phyloP scores from a whole-genome alignment of 2,888 invertebrate genomes.

The Parnassius apollo region DNA sequence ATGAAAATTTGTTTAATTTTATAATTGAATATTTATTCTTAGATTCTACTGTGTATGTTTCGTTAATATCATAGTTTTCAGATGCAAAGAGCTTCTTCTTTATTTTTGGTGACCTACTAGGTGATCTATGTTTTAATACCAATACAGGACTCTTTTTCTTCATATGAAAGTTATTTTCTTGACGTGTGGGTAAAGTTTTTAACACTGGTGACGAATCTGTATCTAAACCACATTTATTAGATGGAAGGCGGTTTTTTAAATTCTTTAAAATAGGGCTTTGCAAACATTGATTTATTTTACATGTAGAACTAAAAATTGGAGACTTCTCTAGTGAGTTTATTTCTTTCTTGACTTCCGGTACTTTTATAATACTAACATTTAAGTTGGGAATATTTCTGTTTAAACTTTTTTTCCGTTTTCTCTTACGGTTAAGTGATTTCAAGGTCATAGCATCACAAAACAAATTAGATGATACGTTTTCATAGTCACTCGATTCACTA shows the following conservation, averaged over 20 bases:
- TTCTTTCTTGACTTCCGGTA: slow-evolving; percentile 32
- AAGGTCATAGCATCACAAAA: not conserved
- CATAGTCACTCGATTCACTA: slow-evolving; percentile 64
- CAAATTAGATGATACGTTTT: slow-evolving; percentile 38
- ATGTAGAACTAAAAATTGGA: slow-evolving; percentile 37
- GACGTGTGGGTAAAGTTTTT: slow-evolving; percentile 8
- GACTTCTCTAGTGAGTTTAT: slow-evolving; percentile 35
- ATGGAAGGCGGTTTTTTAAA: slow-evolving; percentile 23
- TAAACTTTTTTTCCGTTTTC: slow-evolving; percentile 57
- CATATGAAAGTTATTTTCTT: not conserved
- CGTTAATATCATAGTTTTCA: slow-evolving; percentile 1
- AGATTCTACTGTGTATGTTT: not conserved
- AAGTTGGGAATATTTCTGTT: slow-evolving; percentile 54
- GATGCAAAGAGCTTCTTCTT: slow-evolving; percentile 51
- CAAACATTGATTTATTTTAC: not conserved
- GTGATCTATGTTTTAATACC: slow-evolving; percentile 40
- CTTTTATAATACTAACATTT: slow-evolving; percentile 50
- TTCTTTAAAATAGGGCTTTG: slow-evolving; percentile 39
- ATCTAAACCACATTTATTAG: slow-evolving; percentile 27
- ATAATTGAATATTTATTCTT: not conserved
- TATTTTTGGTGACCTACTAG: slow-evolving; percentile 41
- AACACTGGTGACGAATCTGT: slow-evolving; percentile 46
- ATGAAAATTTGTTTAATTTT: not conserved
- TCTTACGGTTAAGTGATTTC: slow-evolving; percentile 42
- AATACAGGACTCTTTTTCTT: slow-evolving; percentile 55